Percentiles rank a stretch among this genome's conserved stretches.
Conservation (phyloP, 2,888 invertebrate species). For the Ormyrus pomaceus region DNA sequence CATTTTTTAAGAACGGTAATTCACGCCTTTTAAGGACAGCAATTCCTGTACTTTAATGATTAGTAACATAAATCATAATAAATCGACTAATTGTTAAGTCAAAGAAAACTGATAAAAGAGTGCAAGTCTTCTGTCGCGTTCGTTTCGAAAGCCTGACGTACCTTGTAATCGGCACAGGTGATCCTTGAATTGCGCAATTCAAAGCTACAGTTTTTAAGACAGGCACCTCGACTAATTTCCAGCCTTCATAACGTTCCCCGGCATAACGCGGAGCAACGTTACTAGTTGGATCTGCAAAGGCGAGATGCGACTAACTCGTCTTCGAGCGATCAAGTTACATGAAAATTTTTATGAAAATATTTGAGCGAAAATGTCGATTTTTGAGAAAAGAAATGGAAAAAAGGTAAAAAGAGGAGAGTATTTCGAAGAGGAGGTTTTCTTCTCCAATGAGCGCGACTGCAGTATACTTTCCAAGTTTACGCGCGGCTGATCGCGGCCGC, state of each 20-base stretch:
- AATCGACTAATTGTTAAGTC: too few relatives aligned
- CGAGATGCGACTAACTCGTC: constrained; percentile 46
- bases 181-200: constrained; percentile 86
- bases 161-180: constrained; percentile 86
- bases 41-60: too few relatives aligned
- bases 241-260: constrained; percentile 76
- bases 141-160: constrained; percentile 69
- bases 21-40: too few relatives aligned
- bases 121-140: too few relatives aligned
- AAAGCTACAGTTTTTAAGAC: constrained; percentile 76
- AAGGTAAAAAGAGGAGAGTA: too few relatives aligned
- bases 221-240: constrained; percentile 76
- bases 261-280: constrained; percentile 80
- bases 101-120: too few relatives aligned
- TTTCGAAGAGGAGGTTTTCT: neutral
- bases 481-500: neutral
- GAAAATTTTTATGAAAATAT: neutral
- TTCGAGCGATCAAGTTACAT: constrained; percentile 7
- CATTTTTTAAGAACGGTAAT: too few relatives aligned
- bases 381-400: neutral
- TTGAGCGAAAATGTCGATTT: constrained; percentile 1
- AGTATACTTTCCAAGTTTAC: constrained; percentile 7
- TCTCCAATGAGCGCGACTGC: constrained; percentile 12
- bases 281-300: constrained; percentile 81
- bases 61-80: too few relatives aligned